Base-by-base conservation (phyloP, 2,797 vertebrate species). In the Micrastur ruficollis region DNA sequence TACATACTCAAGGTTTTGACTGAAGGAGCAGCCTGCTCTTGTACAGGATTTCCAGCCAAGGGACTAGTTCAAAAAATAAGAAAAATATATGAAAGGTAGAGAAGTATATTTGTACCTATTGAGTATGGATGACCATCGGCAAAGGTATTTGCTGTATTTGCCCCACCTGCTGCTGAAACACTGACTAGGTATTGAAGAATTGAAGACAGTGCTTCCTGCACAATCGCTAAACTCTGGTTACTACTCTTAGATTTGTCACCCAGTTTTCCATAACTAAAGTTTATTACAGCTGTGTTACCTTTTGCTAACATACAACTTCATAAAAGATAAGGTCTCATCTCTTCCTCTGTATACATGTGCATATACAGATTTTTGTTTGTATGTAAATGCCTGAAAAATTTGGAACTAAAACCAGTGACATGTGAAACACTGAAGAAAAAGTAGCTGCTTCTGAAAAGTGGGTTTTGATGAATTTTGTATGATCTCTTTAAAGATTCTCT, bases 391-490 rank as follows among this genome's bases (percentile, higher is more conserved):
- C n/a, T 91, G 59, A 76, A 93, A 97, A 96, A 97, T 81, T 93
- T 96, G 89, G 81, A 70, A 90, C 81, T 85, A 97, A 95, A 96
- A 93, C 31, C 34, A 94, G 84, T 90, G 94, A 92, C 92, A 97
- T 86, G 83, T 66, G 96, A 96, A 97, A 94, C 65, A 34, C 75
- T 84, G 80, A 96, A 92, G 93, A 97, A 97, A 96, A 97, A 96
- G 86, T 88, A 90, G 75, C 80, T 96, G 86, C 96, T 97, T 97
- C 97, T 98, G 91, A 96, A 97, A 98, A 95, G 93, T 31, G 88
- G 80, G 95, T 98, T 98, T 98, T 98, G 98, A 98, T 98, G 95
- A 98, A 98, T 98, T 98, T 98, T 98, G 96, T 97, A 98, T 98
- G 96, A 98, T 95, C 82, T 93, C 91, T 98, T 98, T 96, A 93